Conservation (phyloP, 2,797 vertebrate species). For the Anguilla megastoma region DNA sequence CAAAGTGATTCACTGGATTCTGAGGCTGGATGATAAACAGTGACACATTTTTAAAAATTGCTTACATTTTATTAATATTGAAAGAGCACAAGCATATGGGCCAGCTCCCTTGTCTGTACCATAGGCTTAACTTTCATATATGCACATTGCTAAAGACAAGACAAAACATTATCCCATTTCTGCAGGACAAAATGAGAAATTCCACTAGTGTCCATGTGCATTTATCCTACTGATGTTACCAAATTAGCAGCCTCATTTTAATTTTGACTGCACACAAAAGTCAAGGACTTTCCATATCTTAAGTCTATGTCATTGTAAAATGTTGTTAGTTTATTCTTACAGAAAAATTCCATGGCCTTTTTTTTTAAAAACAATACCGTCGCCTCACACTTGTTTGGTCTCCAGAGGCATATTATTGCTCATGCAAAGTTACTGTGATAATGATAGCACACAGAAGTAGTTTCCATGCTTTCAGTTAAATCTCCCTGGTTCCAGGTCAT, state of each 20-base stretch:
- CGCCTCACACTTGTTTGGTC: background rate
- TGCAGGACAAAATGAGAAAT: too few species aligned
- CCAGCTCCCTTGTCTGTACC: too few species aligned
- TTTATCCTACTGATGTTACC: too few species aligned
- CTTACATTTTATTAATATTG: background rate
- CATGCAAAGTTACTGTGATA: background rate
- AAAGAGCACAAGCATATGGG: background rate
- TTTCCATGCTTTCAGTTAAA: background rate
- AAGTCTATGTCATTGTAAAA: too few species aligned
- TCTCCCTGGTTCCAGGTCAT: background rate
- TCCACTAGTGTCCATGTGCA: too few species aligned
- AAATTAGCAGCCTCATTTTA: too few species aligned
- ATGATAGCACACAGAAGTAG: background rate
- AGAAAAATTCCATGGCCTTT: background rate
- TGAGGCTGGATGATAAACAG: background rate
- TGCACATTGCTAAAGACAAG: too few species aligned
- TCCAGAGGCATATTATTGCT: background rate
- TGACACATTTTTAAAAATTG: background rate
- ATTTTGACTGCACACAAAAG: too few species aligned
- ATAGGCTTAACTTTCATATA: too few species aligned
- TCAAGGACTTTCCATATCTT: too few species aligned
- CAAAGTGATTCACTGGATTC: background rate
- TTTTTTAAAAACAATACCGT: background rate
- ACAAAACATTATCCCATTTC: too few species aligned
- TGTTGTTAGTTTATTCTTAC: too few species aligned